A percentile compares a stretch with the other conserved stretches of the same genome.
Evolutionary conservation across 2,113 vertebrate genomes (phyloP).

Genomic region (Oreochromis niloticus): DNA sequence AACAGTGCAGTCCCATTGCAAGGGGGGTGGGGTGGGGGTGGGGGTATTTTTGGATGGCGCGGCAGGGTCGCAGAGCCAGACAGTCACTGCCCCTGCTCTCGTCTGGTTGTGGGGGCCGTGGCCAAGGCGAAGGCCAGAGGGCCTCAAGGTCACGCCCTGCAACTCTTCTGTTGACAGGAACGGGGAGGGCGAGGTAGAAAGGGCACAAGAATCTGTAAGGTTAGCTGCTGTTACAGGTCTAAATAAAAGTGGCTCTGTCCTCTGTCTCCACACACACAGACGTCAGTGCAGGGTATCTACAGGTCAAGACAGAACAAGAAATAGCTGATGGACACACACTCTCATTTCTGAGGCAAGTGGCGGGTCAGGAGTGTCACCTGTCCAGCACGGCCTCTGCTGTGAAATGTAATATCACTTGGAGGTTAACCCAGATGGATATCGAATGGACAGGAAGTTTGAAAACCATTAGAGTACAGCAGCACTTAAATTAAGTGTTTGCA

Average conservation of each 20-base stretch:
- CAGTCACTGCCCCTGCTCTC: constrained; percentile 35
- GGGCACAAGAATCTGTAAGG: constrained; percentile 1
- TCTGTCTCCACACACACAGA: background rate
- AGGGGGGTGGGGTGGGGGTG: background rate
- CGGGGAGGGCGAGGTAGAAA: background rate
- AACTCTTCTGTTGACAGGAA: constrained; percentile 44
- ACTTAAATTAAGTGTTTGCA: background rate
- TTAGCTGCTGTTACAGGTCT: background rate
- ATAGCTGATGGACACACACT: constrained; percentile 21
- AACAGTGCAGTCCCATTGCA: constrained; percentile 29
- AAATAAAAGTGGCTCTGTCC: constrained; percentile 40
- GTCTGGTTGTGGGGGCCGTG: background rate
- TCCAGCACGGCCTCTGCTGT: constrained; percentile 10
- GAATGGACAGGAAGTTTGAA: constrained; percentile 14
- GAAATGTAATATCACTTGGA: constrained; percentile 20
- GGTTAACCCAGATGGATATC: constrained; percentile 17
- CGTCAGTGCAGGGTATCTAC: background rate
- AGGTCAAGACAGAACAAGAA: constrained; percentile 52
- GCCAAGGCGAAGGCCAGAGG: constrained; percentile 24
- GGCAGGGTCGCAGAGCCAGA: constrained; percentile 15
- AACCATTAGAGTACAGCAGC: background rate
- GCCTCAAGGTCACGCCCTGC: constrained; percentile 44
- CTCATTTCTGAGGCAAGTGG: constrained; percentile 40
- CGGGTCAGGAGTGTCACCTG: constrained; percentile 51
- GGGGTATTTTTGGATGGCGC: constrained; percentile 59